Conservation (phyloP, 2,888 invertebrate species). For the Alviniconcha strummeri region DNA sequence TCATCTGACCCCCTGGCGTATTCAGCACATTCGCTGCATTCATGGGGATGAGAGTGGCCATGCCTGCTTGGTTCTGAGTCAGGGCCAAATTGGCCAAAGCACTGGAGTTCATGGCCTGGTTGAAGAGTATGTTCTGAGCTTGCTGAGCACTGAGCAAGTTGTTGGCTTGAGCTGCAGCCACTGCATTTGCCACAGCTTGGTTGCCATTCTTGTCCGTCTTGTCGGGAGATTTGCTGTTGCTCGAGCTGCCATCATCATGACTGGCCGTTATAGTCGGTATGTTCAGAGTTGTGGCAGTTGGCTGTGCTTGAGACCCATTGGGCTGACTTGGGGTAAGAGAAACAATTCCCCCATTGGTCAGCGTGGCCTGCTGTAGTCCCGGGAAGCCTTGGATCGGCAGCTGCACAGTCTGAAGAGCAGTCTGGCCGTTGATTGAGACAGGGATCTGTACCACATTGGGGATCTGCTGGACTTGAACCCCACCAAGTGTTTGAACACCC, state of each 20-base stretch:
- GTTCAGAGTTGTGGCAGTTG: slow-evolving; percentile 24
- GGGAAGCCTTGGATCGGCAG: slow-evolving; percentile 88
- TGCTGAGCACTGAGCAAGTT: slow-evolving; percentile 37
- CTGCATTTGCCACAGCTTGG: slow-evolving; percentile 33
- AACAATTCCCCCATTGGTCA: slow-evolving; percentile 34
- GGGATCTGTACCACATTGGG: slow-evolving; percentile 86
- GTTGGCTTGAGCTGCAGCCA: slow-evolving; percentile 38
- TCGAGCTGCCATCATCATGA: slow-evolving; percentile 13
- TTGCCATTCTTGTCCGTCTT: slow-evolving; percentile 32
- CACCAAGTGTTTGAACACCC: slow-evolving; percentile 81
- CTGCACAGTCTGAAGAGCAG: slow-evolving; percentile 95
- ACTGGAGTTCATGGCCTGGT: slow-evolving; percentile 30
- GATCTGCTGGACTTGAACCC: slow-evolving; percentile 70
- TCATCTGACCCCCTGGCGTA: slow-evolving; percentile 48
- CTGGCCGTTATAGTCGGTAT: slow-evolving; percentile 38
- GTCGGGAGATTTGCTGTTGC: slow-evolving; percentile 35
- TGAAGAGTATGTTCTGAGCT: slow-evolving; percentile 31
- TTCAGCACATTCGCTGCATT: slow-evolving; percentile 45
- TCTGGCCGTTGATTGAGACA: slow-evolving; percentile 91
- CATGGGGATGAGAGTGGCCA: slow-evolving; percentile 30
- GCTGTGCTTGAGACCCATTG: slow-evolving; percentile 20
- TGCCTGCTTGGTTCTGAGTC: slow-evolving; percentile 34
- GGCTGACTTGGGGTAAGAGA: slow-evolving; percentile 28
- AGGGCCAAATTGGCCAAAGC: slow-evolving; percentile 36
- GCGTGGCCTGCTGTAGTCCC: slow-evolving; percentile 64